Base-by-base conservation (phyloP, 2,113 vertebrate species). In the Orycteropus afer region DNA sequence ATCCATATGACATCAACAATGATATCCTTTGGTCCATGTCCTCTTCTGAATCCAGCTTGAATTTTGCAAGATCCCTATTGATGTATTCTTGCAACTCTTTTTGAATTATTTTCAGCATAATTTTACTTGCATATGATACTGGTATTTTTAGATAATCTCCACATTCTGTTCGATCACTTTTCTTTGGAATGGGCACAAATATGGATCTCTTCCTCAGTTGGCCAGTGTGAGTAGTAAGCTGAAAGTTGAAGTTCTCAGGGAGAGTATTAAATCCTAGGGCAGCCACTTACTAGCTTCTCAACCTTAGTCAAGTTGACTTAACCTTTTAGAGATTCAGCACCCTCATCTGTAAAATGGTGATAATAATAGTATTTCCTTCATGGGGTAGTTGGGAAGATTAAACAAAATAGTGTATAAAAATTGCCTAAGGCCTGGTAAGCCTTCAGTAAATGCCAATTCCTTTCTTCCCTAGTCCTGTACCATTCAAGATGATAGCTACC, bases 151-250 rank as follows among this genome's bases (percentile, higher is more conserved):
- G n/a, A n/a, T n/a, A n/a, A n/a, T n/a, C n/a, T n/a, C n/a, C n/a
- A n/a, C n/a, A n/a, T n/a, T n/a, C n/a, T n/a, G n/a, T n/a, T n/a
- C n/a, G n/a, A n/a, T n/a, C n/a, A n/a, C n/a, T n/a, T n/a, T n/a
- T n/a, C n/a, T n/a, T n/a, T n/a, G n/a, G n/a, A n/a, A n/a, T n/a
- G n/a, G n/a, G n/a, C n/a, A n/a, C n/a, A n/a, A n/a, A n/a, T n/a
- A n/a, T n/a, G n/a, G n/a, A n/a, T n/a, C n/a, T n/a, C n/a, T n/a
- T n/a, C n/a, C n/a, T n/a, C n/a, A n/a, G n/a, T n/a, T n/a, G n/a
- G n/a, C 14, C 9, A 20, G 2, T 1, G 25, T 57, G 15, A 76
- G 51, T 14, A 27, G 18, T 5, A 0, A 2, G 8, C 23, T 12
- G 49, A n/a, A 51, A n/a, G 27, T 14, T 25, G 67, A 20, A 10